Conservation (phyloP, 2,888 invertebrate species). For the Endomychus coccineus region DNA sequence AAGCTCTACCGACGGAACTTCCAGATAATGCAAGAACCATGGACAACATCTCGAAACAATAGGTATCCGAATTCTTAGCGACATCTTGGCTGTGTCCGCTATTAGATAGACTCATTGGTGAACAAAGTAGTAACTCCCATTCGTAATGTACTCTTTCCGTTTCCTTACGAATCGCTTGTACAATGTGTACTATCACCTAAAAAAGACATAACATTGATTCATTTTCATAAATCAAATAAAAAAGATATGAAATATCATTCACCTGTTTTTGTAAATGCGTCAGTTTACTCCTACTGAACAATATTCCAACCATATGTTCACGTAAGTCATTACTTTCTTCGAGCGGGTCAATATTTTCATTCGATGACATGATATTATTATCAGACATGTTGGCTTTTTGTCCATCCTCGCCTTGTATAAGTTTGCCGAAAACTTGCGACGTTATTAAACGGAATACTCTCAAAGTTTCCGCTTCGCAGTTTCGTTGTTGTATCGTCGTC, state of each 20-base stretch:
- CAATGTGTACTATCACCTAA: slow-evolving; percentile 80
- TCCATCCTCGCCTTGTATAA: slow-evolving; percentile 62
- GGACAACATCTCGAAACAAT: slow-evolving; percentile 95
- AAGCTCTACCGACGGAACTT: slow-evolving; percentile 81
- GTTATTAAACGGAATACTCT: slow-evolving; percentile 88
- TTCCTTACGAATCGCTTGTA: slow-evolving; percentile 85
- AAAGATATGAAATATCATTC: slow-evolving; percentile 9
- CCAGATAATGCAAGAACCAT: slow-evolving; percentile 92
- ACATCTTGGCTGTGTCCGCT: slow-evolving; percentile 43
- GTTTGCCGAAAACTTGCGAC: slow-evolving; percentile 86
- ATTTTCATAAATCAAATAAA: too few species aligned
- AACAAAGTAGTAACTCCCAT: slow-evolving; percentile 70
- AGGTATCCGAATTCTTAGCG: slow-evolving; percentile 67
- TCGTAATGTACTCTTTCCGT: slow-evolving; percentile 80
- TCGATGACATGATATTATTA: slow-evolving; percentile 31
- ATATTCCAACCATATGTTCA: slow-evolving; percentile 93
- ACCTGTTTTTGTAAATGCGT: slow-evolving; percentile 91
- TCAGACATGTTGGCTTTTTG: slow-evolving; percentile 27
- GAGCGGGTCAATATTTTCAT: slow-evolving; percentile 43
- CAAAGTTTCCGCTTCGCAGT: slow-evolving; percentile 86
- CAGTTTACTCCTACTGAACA: slow-evolving; percentile 88
- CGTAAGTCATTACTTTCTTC: slow-evolving; percentile 54
- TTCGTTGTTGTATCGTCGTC: slow-evolving; percentile 68
- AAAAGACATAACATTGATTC: too few species aligned
- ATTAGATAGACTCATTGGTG: slow-evolving; percentile 40